Conservation (phyloP, 2,888 invertebrate genomes). For the Drosophila sordidula region DNA sequence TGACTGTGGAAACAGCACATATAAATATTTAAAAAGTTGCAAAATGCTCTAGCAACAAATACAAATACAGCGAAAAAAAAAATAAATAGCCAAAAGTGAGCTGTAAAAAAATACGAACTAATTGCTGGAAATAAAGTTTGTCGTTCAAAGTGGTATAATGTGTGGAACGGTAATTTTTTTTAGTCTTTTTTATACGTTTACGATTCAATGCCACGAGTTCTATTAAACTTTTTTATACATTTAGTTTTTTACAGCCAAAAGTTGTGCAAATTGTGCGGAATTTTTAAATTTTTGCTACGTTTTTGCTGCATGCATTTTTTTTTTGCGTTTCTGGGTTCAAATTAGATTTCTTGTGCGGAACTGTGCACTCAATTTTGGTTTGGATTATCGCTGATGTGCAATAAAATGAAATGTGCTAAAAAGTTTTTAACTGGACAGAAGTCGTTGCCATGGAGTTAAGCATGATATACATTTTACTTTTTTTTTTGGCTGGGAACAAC, state of each 20-base stretch:
- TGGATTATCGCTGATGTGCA: constrained; percentile 76
- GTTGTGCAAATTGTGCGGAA: constrained; percentile 63
- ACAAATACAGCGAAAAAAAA: constrained; percentile 14
- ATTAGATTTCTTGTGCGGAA: constrained; percentile 55
- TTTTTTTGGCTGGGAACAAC: not conserved
- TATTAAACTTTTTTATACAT: constrained; percentile 52
- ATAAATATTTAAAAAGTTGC: constrained; percentile 73
- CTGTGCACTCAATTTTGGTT: constrained; percentile 69
- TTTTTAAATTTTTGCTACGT: constrained; percentile 55
- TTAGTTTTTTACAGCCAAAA: constrained; percentile 40
- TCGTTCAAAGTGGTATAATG: constrained; percentile 54
- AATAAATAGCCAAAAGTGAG: constrained; percentile 35
- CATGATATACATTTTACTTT: constrained; percentile 6
- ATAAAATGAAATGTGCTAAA: constrained; percentile 59
- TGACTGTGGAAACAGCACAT: constrained; percentile 20
- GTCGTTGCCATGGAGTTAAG: constrained; percentile 25
- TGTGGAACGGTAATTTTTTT: constrained; percentile 25
- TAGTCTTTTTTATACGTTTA: not conserved
- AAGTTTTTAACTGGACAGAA: constrained; percentile 61
- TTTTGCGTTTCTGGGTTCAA: constrained; percentile 22
- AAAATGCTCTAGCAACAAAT: constrained; percentile 46
- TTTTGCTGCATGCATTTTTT: constrained; percentile 39
- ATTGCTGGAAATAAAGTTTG: constrained; percentile 74
- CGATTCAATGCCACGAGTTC: constrained; percentile 35
- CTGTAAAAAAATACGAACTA: constrained; percentile 70